phyloP scores from a whole-genome alignment of 2,797 vertebrate species.

The Sebastes jordani region DNA sequence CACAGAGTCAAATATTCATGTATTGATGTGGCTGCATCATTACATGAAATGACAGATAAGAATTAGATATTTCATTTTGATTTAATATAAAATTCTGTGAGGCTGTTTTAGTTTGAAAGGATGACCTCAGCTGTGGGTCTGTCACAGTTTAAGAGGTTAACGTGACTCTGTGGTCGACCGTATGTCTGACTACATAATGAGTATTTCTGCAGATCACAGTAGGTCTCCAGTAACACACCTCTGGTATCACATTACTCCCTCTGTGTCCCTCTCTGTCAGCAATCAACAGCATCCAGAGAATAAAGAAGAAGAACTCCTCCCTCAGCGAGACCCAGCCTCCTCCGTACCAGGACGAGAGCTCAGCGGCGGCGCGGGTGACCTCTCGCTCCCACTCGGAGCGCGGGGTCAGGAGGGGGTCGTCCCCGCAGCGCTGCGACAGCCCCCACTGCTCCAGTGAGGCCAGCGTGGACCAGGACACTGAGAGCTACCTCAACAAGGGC shows the following conservation, averaged over 20 bases:
- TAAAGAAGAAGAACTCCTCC: slow-evolving; percentile 85
- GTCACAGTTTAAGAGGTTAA: slow-evolving; percentile 16
- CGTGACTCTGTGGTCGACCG: not conserved
- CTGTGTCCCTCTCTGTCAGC: slow-evolving; percentile 38
- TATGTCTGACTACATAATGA: slow-evolving; percentile 2
- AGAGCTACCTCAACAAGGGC: slow-evolving; percentile 92
- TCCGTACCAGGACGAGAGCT: slow-evolving; percentile 89
- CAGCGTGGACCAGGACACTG: slow-evolving; percentile 89
- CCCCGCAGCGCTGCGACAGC: slow-evolving; percentile 82
- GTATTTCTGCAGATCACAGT: not conserved
- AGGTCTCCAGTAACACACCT: slow-evolving; percentile 10
- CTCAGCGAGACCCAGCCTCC: slow-evolving; percentile 91
- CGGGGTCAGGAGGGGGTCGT: slow-evolving; percentile 82
- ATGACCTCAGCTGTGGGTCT: not conserved
- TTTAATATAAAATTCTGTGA: not conserved
- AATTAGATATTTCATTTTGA: too few relatives aligned
- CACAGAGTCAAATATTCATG: not conserved
- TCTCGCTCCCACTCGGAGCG: slow-evolving; percentile 83
- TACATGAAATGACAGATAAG: too few relatives aligned
- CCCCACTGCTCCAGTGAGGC: slow-evolving; percentile 88
- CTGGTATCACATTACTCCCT: slow-evolving; percentile 16
- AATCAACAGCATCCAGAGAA: slow-evolving; percentile 91
- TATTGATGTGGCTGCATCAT: not conserved
- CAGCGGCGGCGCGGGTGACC: slow-evolving; percentile 71
- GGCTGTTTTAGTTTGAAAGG: not conserved